Conservation (phyloP, 2,888 invertebrate genomes). For the Lasioglossum villosulum region DNA sequence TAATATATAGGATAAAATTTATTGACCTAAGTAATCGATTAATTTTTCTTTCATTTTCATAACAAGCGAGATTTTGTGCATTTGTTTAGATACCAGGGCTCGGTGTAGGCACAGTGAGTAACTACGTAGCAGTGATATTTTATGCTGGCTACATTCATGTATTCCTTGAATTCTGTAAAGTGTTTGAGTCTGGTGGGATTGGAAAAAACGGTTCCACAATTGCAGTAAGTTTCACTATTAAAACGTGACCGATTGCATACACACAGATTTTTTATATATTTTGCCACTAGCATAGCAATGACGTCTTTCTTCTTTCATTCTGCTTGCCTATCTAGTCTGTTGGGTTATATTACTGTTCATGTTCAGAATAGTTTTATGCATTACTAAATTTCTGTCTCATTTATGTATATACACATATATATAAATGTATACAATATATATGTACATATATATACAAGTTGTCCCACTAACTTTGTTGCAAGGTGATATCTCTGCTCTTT, state of each 20-base stretch:
- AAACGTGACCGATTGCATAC: slow-evolving; percentile 44
- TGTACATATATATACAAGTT: neutral
- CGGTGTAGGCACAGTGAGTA: slow-evolving; percentile 78
- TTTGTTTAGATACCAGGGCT: slow-evolving; percentile 82
- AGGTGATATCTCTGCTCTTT: neutral
- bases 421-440: too few relatives aligned
- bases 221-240: slow-evolving; percentile 90
- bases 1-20: slow-evolving; percentile 34
- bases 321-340: slow-evolving; percentile 46
- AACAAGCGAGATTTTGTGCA: slow-evolving; percentile 76
- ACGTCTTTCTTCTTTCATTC: slow-evolving; percentile 39
- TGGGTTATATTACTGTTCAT: slow-evolving; percentile 26
- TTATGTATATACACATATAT: neutral
- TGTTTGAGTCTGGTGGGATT: slow-evolving; percentile 93
- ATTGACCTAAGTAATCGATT: slow-evolving; percentile 1
- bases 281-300: slow-evolving; percentile 43
- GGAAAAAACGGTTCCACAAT: slow-evolving; percentile 99
- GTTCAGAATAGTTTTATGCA: slow-evolving; percentile 39
- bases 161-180: slow-evolving; percentile 89
- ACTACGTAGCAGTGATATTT: slow-evolving; percentile 85
- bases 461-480: neutral
- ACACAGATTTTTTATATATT: slow-evolving; percentile 32
- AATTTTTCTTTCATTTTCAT: slow-evolving; percentile 37
- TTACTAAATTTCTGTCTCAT: slow-evolving; percentile 46
- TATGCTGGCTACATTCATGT: slow-evolving; percentile 88